Base-by-base conservation (phyloP, 1,140 invertebrate genomes). In the Zaprionus kolodkinae region DNA sequence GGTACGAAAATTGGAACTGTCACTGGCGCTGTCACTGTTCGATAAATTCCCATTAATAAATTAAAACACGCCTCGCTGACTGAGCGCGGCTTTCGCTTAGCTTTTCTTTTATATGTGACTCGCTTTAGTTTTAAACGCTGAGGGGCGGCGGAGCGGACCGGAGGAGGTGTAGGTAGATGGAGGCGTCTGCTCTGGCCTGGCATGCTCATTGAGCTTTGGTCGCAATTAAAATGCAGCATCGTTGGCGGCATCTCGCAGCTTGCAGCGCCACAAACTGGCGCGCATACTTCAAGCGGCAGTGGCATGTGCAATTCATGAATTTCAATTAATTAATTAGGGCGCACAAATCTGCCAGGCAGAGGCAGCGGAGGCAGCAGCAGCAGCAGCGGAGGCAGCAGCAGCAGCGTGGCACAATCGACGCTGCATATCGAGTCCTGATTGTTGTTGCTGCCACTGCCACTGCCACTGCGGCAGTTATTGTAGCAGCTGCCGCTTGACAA, bases 241-340 rank as follows among this genome's bases (percentile, higher is more conserved):
- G 83, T 67, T 69, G 68, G 62, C 59, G 60, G 48, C 64, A 21
- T 76, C 70, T 73, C 38, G 45, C 40, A 62, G 40, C 27, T 57
- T 35, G 60, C 43, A 63, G 38, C 48, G 40, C 40, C 40, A 45
- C 48, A 59, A 15, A 36, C 63, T 64, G 54, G 62, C 74, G 68
- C 6, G 65, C 76, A 78, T 76, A 64, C 83, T 82, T 87, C 56
- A 75, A 79, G 79, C 72, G 79, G 54, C 84, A 88, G 84, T 78
- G 70, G 77, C 84, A 87, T 87, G 85, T 88, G 84, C 85, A 89
- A 87, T 87, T 87, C 84, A 87, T 87, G 84, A 87, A 87, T 87
- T 87, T 87, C 84, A 87, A 87, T 87, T 87, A 87, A 87, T 87
- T 87, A 87, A 87, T 87, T 87, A 87, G 84, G 85, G 70, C 80